These are phyloP conservation scores for Scaptomyza tumidula DNA, from an alignment of 2,888 invertebrate species.

Conservation along the genomic window DNA sequence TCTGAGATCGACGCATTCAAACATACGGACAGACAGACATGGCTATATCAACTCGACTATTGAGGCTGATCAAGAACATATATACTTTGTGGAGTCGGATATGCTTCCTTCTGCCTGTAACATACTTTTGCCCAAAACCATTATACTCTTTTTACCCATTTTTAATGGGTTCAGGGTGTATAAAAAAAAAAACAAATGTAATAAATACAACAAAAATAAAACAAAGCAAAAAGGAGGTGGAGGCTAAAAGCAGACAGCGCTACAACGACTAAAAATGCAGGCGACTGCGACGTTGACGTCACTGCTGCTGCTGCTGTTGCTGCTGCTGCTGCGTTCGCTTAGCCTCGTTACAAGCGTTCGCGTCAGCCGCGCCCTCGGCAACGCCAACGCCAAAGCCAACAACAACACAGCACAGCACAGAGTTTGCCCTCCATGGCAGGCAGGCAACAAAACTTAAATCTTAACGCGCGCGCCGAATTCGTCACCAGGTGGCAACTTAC, in stretches of 20 bases:
- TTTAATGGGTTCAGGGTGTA: too few relatives aligned
- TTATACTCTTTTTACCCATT: too few relatives aligned
- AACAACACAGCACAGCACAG: conserved; percentile 35
- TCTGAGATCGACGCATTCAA: too few relatives aligned
- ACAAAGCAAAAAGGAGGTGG: conserved; percentile 79
- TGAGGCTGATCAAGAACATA: too few relatives aligned
- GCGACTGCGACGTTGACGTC: conserved; percentile 49
- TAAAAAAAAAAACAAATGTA: conserved; percentile 40
- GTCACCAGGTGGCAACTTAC: conserved; percentile 68
- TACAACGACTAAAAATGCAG: conserved; percentile 57
- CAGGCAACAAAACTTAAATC: too few relatives aligned
- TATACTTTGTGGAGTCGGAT: too few relatives aligned
- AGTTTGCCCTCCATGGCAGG: conserved; percentile 66
- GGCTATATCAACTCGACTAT: too few relatives aligned
- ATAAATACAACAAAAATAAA: conserved; percentile 66
- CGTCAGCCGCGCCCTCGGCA: conserved; percentile 72
- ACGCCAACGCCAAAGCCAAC: conserved; percentile 57
- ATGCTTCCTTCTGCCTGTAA: too few relatives aligned
- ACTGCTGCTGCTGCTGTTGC: conserved; percentile 18
- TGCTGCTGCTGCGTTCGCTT: conserved; percentile 47
- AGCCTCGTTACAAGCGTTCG: conserved; percentile 75
- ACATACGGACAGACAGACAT: too few relatives aligned
- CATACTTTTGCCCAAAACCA: too few relatives aligned
- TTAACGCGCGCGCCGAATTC: conserved; percentile 63
- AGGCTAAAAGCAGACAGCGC: conserved; percentile 75